Base-by-base conservation (phyloP, 2,888 invertebrate genomes). In the Drosophila helvetica region DNA sequence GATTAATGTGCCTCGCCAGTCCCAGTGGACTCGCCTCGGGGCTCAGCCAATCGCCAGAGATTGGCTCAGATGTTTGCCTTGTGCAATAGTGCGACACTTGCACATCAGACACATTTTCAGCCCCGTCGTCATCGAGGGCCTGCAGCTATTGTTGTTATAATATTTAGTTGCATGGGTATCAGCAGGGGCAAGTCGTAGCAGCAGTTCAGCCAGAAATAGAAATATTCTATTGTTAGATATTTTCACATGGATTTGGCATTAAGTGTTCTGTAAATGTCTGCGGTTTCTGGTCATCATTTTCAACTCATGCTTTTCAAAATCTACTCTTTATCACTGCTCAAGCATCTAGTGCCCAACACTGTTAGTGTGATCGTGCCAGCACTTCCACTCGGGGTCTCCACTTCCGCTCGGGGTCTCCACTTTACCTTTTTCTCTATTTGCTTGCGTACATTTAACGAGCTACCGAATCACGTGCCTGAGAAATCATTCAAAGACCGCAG, bases 1-100 rank as follows among this genome's bases (percentile, higher is more conserved):
- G 84, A 84, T 84, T 86, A 84, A 88, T 84, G 84, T 68, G 82
- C 48, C 57, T 50, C 53, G 55, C 53, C 73, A 56, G 47, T 51
- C 45, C 50, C 42, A 50, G 51, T 27, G 18, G 67, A 66, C 55
- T 43, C 27, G 65, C 65, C 65, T 18, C 58, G 50, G 59, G 58
- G 67, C 59, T 19, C 57, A 54, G 75, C 64, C 78, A 74, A 78
- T 82, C 74, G 58, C 63, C 67, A 56, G 27, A 66, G 68, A 64
- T 74, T 82, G 53, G 38, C 55, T 27, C 30, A 43, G 22, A 42
- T 60, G 19, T 72, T 73, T 73, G 73, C 76, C 83, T 84, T 74
- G 83, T 86, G 88, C 65, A 84, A 84, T 86, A 68, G 19, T 55
- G 50, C 59, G 74, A 68, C 59, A 33, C 30, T 61, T 60, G 78